Conservation (phyloP, 2,113 vertebrate genomes). For the Laterallus jamaicensis region DNA sequence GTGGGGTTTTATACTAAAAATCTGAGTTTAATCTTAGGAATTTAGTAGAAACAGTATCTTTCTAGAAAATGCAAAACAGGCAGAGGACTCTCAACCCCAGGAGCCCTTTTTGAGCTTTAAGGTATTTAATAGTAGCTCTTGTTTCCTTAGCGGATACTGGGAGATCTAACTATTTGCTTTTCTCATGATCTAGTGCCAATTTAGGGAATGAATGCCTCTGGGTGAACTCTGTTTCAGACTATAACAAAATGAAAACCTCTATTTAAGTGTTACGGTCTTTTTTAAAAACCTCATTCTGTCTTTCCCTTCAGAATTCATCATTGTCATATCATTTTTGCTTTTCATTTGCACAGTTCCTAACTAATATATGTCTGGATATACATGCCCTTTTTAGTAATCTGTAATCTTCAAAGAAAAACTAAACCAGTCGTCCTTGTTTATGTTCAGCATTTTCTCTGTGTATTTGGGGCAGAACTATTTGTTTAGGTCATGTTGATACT, state of each 20-base stretch:
- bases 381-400: not conserved
- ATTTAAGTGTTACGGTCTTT: not conserved
- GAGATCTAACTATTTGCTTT: conserved; percentile 18
- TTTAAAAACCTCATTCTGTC: not conserved
- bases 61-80: conserved; percentile 18
- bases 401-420: not conserved
- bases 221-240: not conserved
- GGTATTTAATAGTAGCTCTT: conserved; percentile 19
- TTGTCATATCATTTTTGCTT: not conserved
- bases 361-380: not conserved
- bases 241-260: not conserved
- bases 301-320: not conserved
- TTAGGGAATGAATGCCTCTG: not conserved
- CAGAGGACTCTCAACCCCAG: not conserved
- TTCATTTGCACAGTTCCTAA: not conserved
- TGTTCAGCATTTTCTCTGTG: not conserved
- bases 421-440: not conserved
- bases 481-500: not conserved
- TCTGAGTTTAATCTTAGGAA: not conserved
- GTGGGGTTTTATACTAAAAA: not conserved
- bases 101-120: conserved; percentile 4
- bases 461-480: not conserved
- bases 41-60: not conserved
- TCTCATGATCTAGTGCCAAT: conserved; percentile 16
- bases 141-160: not conserved